A percentile compares a stretch with the other conserved stretches of the same genome.
These are phyloP conservation scores for Drosophila oshimai DNA, from an alignment of 1,140 invertebrate species.

Conservation along the genomic window DNA sequence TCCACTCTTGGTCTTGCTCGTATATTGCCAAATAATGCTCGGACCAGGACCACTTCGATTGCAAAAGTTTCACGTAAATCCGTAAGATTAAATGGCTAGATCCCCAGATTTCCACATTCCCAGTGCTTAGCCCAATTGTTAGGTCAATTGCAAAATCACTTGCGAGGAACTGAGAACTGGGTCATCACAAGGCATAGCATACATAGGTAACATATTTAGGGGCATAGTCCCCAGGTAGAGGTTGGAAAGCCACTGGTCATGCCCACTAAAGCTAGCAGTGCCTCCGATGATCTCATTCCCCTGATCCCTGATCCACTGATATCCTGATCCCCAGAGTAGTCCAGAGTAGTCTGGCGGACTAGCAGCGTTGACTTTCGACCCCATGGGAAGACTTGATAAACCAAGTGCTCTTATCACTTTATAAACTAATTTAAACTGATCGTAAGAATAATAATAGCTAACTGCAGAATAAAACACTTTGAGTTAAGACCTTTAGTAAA, in stretches of 20 bases:
- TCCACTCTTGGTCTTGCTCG: no score
- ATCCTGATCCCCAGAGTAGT: not conserved
- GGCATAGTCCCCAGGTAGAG: conserved; percentile 2
- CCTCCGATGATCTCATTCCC: conserved; percentile 21
- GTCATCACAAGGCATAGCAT: conserved; percentile 8
- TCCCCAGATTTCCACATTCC: conserved; percentile 13
- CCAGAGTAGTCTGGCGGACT: not conserved
- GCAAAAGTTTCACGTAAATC: conserved; percentile 74
- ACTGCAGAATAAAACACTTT: no score
- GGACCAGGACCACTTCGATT: conserved; percentile 41
- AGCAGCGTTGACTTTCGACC: conserved; percentile 23
- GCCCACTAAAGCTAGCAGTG: conserved; percentile 47
- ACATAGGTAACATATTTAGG: no score
- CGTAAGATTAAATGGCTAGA: conserved; percentile 64
- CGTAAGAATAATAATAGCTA: no score
- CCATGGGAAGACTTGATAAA: not conserved
- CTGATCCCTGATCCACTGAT: not conserved
- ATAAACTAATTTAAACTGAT: no score
- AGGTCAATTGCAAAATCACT: conserved; percentile 72
- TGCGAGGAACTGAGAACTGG: conserved; percentile 16
- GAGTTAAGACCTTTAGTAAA: no score
- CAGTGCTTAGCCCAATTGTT: conserved; percentile 61
- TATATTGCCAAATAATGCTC: conserved; percentile 69
- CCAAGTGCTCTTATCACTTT: not conserved
- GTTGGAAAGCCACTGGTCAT: conserved; percentile 41